Base-by-base conservation (phyloP, 2,113 vertebrate genomes). In the Jacana jacana region DNA sequence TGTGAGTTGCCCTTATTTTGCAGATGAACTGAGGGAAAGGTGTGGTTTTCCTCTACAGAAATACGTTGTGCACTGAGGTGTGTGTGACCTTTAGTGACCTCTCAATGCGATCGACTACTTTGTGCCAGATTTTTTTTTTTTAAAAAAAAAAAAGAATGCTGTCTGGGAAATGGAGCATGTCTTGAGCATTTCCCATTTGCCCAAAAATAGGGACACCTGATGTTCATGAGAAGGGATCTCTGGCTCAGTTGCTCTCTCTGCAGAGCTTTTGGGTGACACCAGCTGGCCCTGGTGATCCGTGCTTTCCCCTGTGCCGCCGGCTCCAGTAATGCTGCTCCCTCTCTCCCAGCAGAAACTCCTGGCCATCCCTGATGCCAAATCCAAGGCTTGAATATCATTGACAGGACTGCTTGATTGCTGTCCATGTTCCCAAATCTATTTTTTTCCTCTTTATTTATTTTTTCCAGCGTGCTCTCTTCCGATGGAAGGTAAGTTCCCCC, bases 181-280 rank as follows among this genome's bases (percentile, higher is more conserved):
- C 46, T 37, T 17, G 65, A 82, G 82, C 19, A 14, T 82, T 85
- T 35, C 58, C 68, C 15, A 55, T 60, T 60, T 11, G 13, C 42
- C 42, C 42, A 42, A 24, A 10, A n/a, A 27, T 39, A 76, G 11
- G 42, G 31, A 68, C 46, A 52, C 46, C 13, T 46, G 70, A 31
- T 33, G 22, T 51, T 68, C 25, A 25, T 12, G 37, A 37, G 55
- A 20, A 49, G 58, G 30, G 27, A 33, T 79, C 15, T 81, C 70
- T 0, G 1, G 66, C 54, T 86, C 78, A 24, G 0, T 14, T 61
- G 19, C 25, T 79, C 6, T 68, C 37, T 76, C 49, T 69, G 44
- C 89, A 86, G 82, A 80, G 35, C n/a, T 86, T 61, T 72, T 44
- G 68, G 68, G 35, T 65, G 71, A 80, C 92, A 39, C 89, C 58